Base-by-base conservation (phyloP, 2,797 vertebrate genomes). In the Rousettus madagascariensis region DNA sequence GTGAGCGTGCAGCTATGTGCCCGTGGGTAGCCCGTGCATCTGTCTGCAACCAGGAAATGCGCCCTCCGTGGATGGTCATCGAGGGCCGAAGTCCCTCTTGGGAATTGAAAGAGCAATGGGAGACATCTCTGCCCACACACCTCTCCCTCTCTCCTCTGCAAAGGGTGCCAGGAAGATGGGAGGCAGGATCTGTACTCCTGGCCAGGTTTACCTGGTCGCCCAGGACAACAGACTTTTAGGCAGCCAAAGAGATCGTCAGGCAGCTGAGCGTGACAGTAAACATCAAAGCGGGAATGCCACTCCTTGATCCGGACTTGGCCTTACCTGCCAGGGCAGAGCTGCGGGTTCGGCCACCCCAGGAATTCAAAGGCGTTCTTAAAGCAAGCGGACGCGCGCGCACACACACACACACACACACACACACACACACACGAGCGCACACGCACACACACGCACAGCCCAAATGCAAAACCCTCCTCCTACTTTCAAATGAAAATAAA, bases 231-330 rank as follows among this genome's bases (percentile, higher is more conserved):
- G 98, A 98, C 98, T 98, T 97, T 86, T 86, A 97, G 98, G 99
- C 99, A 99, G 99, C 99, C 98, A 99, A 98, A 96, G 98, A 98
- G 98, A 98, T 98, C 97, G 90, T 96, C 97, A 98, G 90, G 98
- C 98, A 98, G 94, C 96, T 49, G 97, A 98, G 98, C 98, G 85
- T 99, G 99, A 99, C 99, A 98, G 98, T 96, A 74, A 57, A 98
- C 99, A 98, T 99, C 98, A 99, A 99, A 99, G 99, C 1, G 22
- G 91, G 98, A 98, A 98, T 96, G 97, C 98, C 98, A 98, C 98
- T 98, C 98, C 99, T 99, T 98, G 98, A 99, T 99, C 98, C 98
- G 92, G 98, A 97, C 98, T 97, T 98, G 98, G 97, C 97, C 98
- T 74, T 98, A 97, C 98, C 98, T 99, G 98, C 98, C 96, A 16